A percentile compares a stretch with the other conserved stretches of the same genome.
Evolutionary conservation across 2,113 vertebrate species (phyloP).

Genomic region (Ochotona princeps): DNA sequence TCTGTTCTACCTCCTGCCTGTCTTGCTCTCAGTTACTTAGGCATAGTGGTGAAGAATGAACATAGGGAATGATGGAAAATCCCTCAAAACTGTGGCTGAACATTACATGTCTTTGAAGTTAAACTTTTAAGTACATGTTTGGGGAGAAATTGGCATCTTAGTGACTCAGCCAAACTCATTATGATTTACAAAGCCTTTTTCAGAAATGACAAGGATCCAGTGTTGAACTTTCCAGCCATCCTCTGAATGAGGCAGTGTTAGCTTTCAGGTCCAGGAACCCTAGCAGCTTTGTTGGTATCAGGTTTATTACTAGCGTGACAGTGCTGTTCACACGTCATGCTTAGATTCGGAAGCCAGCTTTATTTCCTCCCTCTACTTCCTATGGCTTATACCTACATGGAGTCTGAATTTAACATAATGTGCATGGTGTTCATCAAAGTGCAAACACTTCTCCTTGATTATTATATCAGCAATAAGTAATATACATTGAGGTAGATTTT

Average conservation of each 20-base stretch:
- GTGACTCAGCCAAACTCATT: background rate
- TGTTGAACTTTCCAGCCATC: background rate
- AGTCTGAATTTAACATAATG: background rate
- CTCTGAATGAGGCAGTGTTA: background rate
- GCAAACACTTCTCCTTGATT: background rate
- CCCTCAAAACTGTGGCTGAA: background rate
- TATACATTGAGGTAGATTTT: background rate
- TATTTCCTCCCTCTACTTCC: background rate
- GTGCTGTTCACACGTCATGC: background rate
- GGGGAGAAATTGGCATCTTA: background rate
- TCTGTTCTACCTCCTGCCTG: slow-evolving; percentile 42
- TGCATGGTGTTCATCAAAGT: background rate
- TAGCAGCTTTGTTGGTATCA: background rate
- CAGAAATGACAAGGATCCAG: background rate
- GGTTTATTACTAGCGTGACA: background rate
- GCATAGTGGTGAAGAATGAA: background rate
- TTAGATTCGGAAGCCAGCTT: background rate
- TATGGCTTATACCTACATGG: background rate
- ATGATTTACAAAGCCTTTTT: background rate
- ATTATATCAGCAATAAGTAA: background rate
- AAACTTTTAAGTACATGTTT: background rate
- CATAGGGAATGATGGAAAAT: background rate
- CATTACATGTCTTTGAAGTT: background rate
- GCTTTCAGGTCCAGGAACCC: background rate
- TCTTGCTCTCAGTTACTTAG: slow-evolving; percentile 11